Percentiles rank a stretch among this genome's conserved stretches.
These are phyloP conservation scores for Nycticorax nycticorax DNA, from an alignment of 2,113 vertebrate species.

Conservation along the genomic window DNA sequence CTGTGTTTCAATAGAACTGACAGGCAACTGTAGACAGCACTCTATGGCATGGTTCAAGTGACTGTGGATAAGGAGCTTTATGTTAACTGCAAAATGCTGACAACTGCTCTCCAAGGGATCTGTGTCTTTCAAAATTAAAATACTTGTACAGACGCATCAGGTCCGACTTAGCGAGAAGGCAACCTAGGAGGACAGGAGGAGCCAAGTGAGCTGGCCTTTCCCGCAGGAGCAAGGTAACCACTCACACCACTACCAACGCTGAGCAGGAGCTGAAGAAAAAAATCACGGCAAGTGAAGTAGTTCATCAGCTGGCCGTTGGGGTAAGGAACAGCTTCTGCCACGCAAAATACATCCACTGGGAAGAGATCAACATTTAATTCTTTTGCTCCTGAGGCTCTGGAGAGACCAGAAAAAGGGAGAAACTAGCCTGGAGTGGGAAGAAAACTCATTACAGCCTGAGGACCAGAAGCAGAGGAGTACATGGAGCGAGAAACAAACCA, in stretches of 20 bases:
- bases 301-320: background rate
- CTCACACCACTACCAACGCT: rapidly evolving
- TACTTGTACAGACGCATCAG: background rate
- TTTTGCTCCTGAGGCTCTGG: background rate
- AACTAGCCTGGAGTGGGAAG: background rate
- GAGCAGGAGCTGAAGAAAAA: background rate
- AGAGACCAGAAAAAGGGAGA: background rate
- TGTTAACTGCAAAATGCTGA: background rate
- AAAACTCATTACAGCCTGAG: background rate
- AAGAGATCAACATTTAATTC: background rate
- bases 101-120: background rate
- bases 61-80: background rate
- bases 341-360: rapidly evolving
- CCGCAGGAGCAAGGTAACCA: background rate
- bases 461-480: background rate
- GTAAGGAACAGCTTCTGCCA: background rate
- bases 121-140: background rate
- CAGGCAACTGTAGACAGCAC: background rate
- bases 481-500: background rate
- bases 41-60: background rate
- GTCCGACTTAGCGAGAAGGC: rapidly evolving
- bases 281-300: rapidly evolving
- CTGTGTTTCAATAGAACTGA: background rate
- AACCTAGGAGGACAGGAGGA: background rate
- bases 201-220: rapidly evolving